Conservation (phyloP, 2,888 invertebrate species). For the Athalia circularis region DNA sequence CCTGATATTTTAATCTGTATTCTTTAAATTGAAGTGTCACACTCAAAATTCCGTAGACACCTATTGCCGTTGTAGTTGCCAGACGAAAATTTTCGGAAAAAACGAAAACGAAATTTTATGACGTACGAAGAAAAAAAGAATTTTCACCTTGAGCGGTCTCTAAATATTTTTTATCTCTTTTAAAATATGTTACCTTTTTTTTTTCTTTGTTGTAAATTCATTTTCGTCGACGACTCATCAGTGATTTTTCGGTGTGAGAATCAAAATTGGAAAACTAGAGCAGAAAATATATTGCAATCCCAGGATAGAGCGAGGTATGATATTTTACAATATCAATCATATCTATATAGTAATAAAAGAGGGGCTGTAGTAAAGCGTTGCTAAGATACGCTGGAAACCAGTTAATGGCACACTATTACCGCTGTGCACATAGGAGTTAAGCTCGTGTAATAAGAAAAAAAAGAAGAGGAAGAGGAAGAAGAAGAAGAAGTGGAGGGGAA, state of each 20-base stretch:
- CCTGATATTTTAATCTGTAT: no score
- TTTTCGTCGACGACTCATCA: no score
- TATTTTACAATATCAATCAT: slow-evolving; percentile 71
- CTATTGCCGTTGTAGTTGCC: no score
- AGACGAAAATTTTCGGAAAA: background rate
- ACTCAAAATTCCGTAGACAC: no score
- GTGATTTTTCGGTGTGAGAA: no score
- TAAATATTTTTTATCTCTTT: no score
- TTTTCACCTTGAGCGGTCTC: background rate
- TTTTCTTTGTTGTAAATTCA: no score
- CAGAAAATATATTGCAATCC: background rate
- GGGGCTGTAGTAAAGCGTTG: slow-evolving; percentile 60
- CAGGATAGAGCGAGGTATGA: slow-evolving; percentile 42
- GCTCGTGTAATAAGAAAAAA: slow-evolving; percentile 34
- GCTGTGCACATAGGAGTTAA: slow-evolving; percentile 53
- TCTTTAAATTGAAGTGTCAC: no score
- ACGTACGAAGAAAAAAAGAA: background rate
- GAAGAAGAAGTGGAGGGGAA: no score
- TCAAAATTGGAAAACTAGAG: background rate
- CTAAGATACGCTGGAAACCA: slow-evolving; percentile 68
- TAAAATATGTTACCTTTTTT: no score
- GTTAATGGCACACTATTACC: slow-evolving; percentile 69
- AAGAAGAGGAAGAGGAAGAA: no score
- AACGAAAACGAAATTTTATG: background rate
- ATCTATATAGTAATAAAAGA: slow-evolving; percentile 65